These are phyloP conservation scores for Holacanthella duospinosa DNA, from an alignment of 2,888 invertebrate species.

Conservation along the genomic window DNA sequence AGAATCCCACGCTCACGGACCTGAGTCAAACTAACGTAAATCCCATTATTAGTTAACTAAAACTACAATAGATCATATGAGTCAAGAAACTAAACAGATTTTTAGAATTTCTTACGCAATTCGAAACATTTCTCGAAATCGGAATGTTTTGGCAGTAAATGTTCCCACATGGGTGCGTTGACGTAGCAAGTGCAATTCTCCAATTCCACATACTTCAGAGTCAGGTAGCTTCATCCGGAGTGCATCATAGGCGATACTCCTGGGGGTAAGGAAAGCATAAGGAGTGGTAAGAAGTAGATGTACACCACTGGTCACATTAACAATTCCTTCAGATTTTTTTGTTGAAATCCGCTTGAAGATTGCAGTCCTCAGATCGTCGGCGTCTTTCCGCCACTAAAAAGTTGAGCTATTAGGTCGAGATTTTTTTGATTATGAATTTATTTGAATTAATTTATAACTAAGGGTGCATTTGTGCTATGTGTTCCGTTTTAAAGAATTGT, in stretches of 20 bases:
- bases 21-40: conserved; percentile 16
- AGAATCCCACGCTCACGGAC: conserved; percentile 30
- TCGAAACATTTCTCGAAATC: conserved; percentile 25
- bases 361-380: too few species aligned
- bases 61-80: background rate
- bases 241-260: conserved; percentile 25
- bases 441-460: conserved; percentile 2
- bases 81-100: background rate
- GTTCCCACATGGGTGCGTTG: conserved; percentile 25
- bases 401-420: background rate
- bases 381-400: background rate
- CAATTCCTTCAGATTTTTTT: too few species aligned
- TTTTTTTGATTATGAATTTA: background rate
- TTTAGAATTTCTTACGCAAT: conserved; percentile 22
- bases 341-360: too few species aligned
- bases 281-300: conserved; percentile 11
- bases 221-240: conserved; percentile 9
- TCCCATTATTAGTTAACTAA: background rate
- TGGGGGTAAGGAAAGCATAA: conserved; percentile 27
- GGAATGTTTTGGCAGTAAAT: conserved; percentile 22
- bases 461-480: conserved; percentile 13
- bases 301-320: conserved; percentile 19
- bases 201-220: conserved; percentile 23
- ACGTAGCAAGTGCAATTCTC: conserved; percentile 23
- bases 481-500: too few species aligned